Evolutionary conservation across 2,797 vertebrate species (phyloP), one percentile per base, ranked within the genome.

Genomic region (Artibeus jamaicensis): DNA sequence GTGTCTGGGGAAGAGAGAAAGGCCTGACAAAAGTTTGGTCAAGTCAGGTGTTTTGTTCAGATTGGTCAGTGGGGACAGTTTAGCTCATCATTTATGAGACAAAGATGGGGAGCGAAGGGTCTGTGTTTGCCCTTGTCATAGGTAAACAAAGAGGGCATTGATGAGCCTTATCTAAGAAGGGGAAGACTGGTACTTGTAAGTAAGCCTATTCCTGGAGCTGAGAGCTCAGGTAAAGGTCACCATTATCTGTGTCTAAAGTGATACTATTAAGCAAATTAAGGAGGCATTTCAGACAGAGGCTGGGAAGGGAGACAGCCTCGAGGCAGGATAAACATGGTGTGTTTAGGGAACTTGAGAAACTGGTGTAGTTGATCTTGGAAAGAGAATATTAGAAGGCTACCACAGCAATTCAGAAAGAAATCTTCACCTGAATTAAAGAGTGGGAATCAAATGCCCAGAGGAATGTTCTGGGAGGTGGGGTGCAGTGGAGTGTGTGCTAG

Each of bases 211-310:
- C 42, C 42, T 82, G 73, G 10, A 85, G 62, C 79, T 67, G 37
- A 85, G 3, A 32, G 15, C 19, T 82, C 78, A 85, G 73, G 57
- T 55, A 70, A 96, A 79, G 6, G 86, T 89, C 19, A 59, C 46
- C 29, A 48, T 86, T 62, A 79, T 82, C 68, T 70, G 42, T 68
- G 76, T 86, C 57, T 91, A 92, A 84, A 92, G 48, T 87, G 84
- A 85, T 77, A 70, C 7, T 42, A 59, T 91, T 77, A 94, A 87
- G 70, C 19, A 96, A 87, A 92, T 68, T 37, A 91, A 74, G 57
- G 21, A 3, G 16, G 22, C 29, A 44, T 79, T 92, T 95, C 82
- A 88, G 37, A 92, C 5, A 21, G 14, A 18, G 50, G 5, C 19
- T 37, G 1, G 11, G 22, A 34, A 24, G 32, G 9, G 44, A 53